Conservation (phyloP, 1,140 invertebrate genomes). For the Scaptomyza hsui region DNA sequence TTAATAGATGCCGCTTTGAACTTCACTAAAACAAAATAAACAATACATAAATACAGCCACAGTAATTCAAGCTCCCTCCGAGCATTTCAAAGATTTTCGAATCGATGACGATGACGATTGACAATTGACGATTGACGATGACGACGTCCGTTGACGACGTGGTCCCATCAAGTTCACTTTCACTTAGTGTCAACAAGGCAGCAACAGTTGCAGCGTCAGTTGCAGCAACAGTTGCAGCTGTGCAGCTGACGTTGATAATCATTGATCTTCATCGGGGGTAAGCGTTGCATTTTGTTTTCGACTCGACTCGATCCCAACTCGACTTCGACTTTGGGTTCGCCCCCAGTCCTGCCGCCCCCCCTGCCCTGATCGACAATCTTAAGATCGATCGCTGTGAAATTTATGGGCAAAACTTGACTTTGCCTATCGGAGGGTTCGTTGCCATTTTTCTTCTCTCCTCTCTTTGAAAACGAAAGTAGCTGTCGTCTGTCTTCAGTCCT, state of each 20-base stretch:
- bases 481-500: constrained; percentile 39
- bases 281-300: constrained; percentile 31
- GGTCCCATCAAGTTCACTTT: constrained; percentile 81
- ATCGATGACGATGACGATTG: constrained; percentile 9
- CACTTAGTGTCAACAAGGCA: constrained; percentile 75
- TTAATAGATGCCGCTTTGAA: no score
- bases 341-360: no score
- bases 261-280: constrained; percentile 78
- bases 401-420: constrained; percentile 78
- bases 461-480: constrained; percentile 79
- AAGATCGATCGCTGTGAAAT: constrained; percentile 58
- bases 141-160: constrained; percentile 44
- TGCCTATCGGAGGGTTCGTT: constrained; percentile 78
- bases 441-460: constrained; percentile 57
- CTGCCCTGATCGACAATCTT: neutral
- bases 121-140: constrained; percentile 17
- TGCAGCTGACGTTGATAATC: constrained; percentile 73
- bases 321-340: no score
- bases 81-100: constrained; percentile 16
- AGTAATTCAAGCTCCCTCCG: constrained; percentile 11
- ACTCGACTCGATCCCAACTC: neutral
- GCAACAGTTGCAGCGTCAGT: constrained; percentile 25
- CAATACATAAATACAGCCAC: neutral
- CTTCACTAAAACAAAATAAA: neutral
- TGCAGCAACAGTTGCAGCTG: no score